A percentile compares a stretch with the other conserved stretches of the same genome.
Conservation (phyloP, 2,888 invertebrate species). For the Oasisia sp. region DNA sequence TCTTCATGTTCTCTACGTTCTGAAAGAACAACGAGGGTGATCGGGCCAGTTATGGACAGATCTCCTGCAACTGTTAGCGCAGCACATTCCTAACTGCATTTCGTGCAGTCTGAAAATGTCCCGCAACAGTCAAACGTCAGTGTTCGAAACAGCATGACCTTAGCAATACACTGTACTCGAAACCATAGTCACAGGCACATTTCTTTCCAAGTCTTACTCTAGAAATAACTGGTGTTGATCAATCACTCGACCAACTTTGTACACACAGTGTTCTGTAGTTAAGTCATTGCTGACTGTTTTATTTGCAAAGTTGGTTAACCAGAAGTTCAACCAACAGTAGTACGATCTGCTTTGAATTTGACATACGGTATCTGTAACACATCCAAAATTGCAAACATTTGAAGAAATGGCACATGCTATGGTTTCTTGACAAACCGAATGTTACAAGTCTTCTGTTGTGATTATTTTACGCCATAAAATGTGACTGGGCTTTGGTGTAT, state of each 20-base stretch:
- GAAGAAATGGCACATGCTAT: not conserved
- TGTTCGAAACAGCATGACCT: not conserved
- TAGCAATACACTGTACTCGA: not conserved
- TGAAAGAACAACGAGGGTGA: not conserved
- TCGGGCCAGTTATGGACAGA: not conserved
- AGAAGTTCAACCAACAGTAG: no score
- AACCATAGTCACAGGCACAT: not conserved
- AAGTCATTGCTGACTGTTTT: no score
- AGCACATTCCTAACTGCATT: conserved; percentile 5
- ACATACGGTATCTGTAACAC: no score
- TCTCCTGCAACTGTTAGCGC: not conserved
- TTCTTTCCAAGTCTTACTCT: no score
- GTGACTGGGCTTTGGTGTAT: no score
- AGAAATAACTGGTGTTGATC: no score
- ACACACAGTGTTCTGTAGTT: no score
- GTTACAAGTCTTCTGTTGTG: not conserved
- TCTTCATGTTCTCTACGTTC: conserved; percentile 13
- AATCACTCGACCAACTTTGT: no score
- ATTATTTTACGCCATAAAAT: not conserved
- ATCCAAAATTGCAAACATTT: no score
- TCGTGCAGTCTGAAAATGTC: not conserved
- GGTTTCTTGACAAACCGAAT: not conserved
- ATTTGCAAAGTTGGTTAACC: no score
- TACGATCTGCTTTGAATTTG: no score
- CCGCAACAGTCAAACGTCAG: not conserved